Conservation (phyloP, 2,888 invertebrate species). For the Pollenia labialis region DNA sequence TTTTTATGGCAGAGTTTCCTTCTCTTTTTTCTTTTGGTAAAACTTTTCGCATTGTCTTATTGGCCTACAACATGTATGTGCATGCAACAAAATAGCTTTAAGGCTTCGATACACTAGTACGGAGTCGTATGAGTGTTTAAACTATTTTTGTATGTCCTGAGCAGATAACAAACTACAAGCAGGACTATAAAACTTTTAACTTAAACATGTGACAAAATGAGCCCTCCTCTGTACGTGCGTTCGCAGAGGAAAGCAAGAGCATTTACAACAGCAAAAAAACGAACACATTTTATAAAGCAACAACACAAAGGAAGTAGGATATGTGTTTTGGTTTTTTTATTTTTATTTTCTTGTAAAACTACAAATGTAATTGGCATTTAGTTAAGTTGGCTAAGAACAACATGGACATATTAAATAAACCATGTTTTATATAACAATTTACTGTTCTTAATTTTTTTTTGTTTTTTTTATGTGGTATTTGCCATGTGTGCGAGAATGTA, state of each 20-base stretch:
- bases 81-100: conserved; percentile 19
- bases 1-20: neutral
- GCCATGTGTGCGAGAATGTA: neutral
- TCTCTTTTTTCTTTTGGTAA: neutral
- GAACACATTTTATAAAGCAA: neutral
- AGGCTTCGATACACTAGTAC: neutral
- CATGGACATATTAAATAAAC: conserved; percentile 53
- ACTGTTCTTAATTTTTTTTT: neutral
- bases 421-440: conserved; percentile 38
- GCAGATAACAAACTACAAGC: conserved; percentile 48
- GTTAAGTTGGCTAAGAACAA: conserved; percentile 47
- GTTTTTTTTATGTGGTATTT: neutral
- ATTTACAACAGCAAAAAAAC: neutral
- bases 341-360: conserved; percentile 36
- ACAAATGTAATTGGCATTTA: conserved; percentile 61
- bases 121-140: neutral
- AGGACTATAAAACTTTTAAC: conserved; percentile 61
- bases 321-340: neutral
- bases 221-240: conserved; percentile 39
- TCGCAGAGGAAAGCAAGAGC: neutral
- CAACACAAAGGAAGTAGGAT: conserved; percentile 3
- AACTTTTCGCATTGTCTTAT: conserved; percentile 28
- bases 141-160: conserved; percentile 11
- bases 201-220: conserved; percentile 63
- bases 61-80: conserved; percentile 33